These are phyloP conservation scores for Branchipolynoe longqiensis DNA, from an alignment of 2,888 invertebrate genomes.

Conservation along the genomic window DNA sequence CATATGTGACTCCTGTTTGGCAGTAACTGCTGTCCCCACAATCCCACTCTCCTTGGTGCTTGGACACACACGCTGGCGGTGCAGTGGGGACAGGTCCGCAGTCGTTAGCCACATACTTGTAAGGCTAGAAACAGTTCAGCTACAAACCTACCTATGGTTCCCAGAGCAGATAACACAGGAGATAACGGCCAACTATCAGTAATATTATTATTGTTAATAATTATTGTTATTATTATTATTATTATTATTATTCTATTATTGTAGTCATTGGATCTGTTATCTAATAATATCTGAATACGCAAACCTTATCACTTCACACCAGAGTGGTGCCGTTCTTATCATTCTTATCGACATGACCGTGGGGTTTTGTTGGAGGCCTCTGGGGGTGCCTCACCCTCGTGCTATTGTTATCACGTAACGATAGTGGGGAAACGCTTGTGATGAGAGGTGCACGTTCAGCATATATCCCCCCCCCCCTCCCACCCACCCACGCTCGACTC, in stretches of 20 bases:
- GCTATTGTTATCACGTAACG: no score
- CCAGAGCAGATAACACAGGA: not conserved
- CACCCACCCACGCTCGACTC: no score
- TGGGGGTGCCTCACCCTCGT: no score
- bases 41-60: constrained; percentile 5
- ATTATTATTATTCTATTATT: constrained; percentile 23
- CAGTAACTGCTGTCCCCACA: constrained; percentile 11
- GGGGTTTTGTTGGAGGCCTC: no score
- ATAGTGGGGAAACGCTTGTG: no score
- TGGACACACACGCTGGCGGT: constrained; percentile 8
- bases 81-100: no score
- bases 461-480: no score
- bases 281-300: constrained; percentile 6
- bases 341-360: not conserved
- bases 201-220: no score
- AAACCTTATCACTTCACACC: constrained; percentile 34
- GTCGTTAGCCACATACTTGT: no score
- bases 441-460: not conserved
- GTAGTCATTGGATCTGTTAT: constrained; percentile 44
- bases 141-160: constrained; percentile 24
- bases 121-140: not conserved
- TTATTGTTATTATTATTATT: no score
- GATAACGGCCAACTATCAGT: no score
- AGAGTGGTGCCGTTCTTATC: constrained; percentile 26
- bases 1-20: constrained; percentile 35